phyloP scores from a whole-genome alignment of 2,113 vertebrate species.

The Salminus brasiliensis region DNA sequence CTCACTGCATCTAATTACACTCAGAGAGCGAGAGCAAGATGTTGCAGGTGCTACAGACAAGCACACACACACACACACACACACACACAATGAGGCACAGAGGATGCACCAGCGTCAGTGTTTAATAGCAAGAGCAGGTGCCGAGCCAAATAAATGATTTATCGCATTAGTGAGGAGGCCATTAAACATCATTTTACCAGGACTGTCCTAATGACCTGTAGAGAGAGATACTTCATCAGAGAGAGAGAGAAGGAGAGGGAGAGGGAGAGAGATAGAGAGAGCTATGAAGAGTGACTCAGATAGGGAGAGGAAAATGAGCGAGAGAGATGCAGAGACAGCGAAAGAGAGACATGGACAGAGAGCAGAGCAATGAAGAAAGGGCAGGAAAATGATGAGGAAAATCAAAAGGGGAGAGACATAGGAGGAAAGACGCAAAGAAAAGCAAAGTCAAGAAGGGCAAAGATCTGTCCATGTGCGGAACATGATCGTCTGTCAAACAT shows the following conservation, averaged over 20 bases:
- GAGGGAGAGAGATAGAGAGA: conserved; percentile 37
- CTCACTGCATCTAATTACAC: too few relatives aligned
- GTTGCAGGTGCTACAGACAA: neutral
- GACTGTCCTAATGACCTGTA: conserved; percentile 77
- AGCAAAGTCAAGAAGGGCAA: conserved; percentile 39
- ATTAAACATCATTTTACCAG: conserved; percentile 78
- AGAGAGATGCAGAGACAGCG: neutral
- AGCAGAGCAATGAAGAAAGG: too few relatives aligned
- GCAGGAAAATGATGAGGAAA: too few relatives aligned
- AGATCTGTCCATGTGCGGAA: too few relatives aligned
- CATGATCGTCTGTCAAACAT: too few relatives aligned
- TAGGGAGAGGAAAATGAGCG: neutral
- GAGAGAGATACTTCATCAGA: conserved; percentile 73
- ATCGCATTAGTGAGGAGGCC: conserved; percentile 71
- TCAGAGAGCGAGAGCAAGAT: too few relatives aligned
- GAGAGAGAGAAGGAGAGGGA: conserved; percentile 53
- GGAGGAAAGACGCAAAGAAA: too few relatives aligned
- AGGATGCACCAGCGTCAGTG: conserved; percentile 54
- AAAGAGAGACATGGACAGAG: too few relatives aligned
- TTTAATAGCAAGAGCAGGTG: conserved; percentile 76
- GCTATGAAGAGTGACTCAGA: neutral
- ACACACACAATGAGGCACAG: conserved; percentile 52
- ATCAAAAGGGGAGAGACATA: too few relatives aligned
- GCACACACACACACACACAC: conserved; percentile 64
- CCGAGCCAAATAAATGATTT: conserved; percentile 76